Evolutionary conservation across 2,888 invertebrate species (phyloP).

Genomic region (Callimorpha dominula): DNA sequence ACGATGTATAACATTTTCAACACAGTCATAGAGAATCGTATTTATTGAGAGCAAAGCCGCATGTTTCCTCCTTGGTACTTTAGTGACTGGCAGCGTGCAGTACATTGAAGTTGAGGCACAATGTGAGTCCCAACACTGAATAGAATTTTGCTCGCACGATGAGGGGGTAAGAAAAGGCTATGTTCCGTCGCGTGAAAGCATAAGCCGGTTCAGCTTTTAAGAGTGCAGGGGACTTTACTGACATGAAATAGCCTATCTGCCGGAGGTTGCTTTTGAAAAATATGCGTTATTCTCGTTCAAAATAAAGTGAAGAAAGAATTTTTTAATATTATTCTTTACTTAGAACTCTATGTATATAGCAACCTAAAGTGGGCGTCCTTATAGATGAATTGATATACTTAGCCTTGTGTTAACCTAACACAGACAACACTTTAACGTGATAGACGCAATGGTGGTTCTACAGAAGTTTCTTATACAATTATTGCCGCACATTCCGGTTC

Average conservation of each 20-base stretch:
- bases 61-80: constrained; percentile 46
- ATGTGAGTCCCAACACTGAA: constrained; percentile 65
- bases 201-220: constrained; percentile 67
- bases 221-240: constrained; percentile 53
- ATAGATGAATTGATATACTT: background rate
- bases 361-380: background rate
- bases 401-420: background rate
- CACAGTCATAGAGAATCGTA: constrained; percentile 33
- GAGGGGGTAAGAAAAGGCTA: constrained; percentile 67
- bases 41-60: constrained; percentile 23
- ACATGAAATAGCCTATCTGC: constrained; percentile 61
- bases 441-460: background rate
- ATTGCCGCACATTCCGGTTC: background rate
- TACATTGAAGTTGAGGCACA: constrained; percentile 65
- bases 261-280: constrained; percentile 63
- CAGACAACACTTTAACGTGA: background rate
- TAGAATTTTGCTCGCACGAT: constrained; percentile 64
- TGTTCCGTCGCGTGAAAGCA: constrained; percentile 72
- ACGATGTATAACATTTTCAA: background rate
- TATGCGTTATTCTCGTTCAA: constrained; percentile 54
- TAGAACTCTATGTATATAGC: background rate
- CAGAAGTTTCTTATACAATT: background rate
- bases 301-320: constrained; percentile 49
- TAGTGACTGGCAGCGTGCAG: constrained; percentile 56
- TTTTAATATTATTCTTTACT: background rate